Percentiles rank a stretch among this genome's conserved stretches.
phyloP scores from a whole-genome alignment of 2,888 invertebrate species.

The Ormyrus pomaceus region DNA sequence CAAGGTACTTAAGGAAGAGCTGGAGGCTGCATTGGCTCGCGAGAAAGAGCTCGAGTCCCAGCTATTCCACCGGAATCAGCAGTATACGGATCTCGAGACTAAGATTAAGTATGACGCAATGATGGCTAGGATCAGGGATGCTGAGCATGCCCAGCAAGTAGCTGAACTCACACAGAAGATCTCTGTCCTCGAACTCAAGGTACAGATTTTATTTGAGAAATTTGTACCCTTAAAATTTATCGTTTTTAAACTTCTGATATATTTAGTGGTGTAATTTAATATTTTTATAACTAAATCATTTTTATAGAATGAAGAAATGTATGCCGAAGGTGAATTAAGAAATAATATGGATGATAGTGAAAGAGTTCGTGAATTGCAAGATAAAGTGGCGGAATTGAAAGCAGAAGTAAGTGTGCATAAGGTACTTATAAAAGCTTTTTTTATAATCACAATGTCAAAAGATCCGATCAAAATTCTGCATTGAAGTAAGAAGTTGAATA shows the following conservation, averaged over 20 bases:
- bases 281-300: background rate
- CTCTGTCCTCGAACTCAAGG: slow-evolving; percentile 94
- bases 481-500: slow-evolving; percentile 49
- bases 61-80: slow-evolving; percentile 89
- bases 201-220: slow-evolving; percentile 68
- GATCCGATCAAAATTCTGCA: slow-evolving; percentile 36
- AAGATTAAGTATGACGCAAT: slow-evolving; percentile 93
- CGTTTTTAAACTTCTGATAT: background rate
- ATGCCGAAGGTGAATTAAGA: slow-evolving; percentile 93
- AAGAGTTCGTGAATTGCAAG: slow-evolving; percentile 91
- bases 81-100: slow-evolving; percentile 80
- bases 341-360: slow-evolving; percentile 91
- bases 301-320: slow-evolving; percentile 93
- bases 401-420: slow-evolving; percentile 85
- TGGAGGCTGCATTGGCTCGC: slow-evolving; percentile 84
- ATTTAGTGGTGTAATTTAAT: background rate
- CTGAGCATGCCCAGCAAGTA: slow-evolving; percentile 94
- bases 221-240: background rate
- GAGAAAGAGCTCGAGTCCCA: slow-evolving; percentile 87
- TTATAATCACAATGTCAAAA: slow-evolving; percentile 35
- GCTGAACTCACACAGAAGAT: slow-evolving; percentile 96
- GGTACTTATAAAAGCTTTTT: slow-evolving; percentile 27
- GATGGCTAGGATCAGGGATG: slow-evolving; percentile 95
- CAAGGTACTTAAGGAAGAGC: slow-evolving; percentile 86
- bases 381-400: slow-evolving; percentile 93